Conservation (phyloP, 2,797 vertebrate species). For the Urocyon cinereoargenteus region DNA sequence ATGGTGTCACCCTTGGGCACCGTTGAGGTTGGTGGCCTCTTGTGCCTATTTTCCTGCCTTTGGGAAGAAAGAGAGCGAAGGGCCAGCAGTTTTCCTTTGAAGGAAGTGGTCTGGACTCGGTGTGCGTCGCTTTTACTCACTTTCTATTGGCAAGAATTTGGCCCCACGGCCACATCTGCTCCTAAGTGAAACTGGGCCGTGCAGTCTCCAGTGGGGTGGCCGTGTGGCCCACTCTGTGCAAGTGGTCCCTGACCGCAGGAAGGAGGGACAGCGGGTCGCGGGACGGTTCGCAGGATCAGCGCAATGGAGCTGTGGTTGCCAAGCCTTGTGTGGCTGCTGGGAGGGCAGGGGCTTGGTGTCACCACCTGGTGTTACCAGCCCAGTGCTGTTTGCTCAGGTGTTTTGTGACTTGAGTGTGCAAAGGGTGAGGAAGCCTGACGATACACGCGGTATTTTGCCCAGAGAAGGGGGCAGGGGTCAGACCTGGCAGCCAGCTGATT, state of each 20-base stretch:
- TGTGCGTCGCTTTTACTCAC: rapidly evolving
- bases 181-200: rapidly evolving
- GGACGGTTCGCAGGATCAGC: neutral
- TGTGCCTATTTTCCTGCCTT: neutral
- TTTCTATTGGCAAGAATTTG: neutral
- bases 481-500: neutral
- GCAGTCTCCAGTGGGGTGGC: neutral
- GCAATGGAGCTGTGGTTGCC: neutral
- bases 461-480: neutral
- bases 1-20: neutral
- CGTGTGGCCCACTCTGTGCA: neutral
- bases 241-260: neutral
- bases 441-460: rapidly evolving
- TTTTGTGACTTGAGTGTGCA: neutral
- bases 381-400: neutral
- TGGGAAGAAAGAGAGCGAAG: neutral
- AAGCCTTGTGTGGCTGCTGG: rapidly evolving
- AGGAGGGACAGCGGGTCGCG: neutral
- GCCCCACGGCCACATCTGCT: neutral
- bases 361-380: too few relatives aligned
- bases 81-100: neutral
- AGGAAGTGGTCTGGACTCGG: neutral
- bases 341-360: neutral
- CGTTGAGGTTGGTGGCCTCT: neutral
- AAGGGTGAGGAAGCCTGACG: neutral